Evolutionary conservation across 2,797 vertebrate species (phyloP).

Genomic region (Lepus townsendii): DNA sequence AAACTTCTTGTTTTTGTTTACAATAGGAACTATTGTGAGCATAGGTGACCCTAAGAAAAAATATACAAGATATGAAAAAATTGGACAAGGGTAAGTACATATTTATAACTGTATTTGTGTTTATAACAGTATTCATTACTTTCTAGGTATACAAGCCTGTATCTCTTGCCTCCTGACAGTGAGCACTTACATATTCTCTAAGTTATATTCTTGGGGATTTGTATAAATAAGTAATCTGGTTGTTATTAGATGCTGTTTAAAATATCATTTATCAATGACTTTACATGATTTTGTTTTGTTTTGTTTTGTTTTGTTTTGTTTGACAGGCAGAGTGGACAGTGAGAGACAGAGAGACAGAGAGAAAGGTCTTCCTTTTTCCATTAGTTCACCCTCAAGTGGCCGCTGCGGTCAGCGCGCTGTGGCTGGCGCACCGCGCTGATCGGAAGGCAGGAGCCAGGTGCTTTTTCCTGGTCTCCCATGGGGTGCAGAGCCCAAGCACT

Average conservation of each 20-base stretch:
- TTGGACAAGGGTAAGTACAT: conserved; percentile 96
- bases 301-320: too few species aligned
- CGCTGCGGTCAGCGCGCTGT: too few species aligned
- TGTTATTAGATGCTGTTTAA: neutral
- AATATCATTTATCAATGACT: too few species aligned
- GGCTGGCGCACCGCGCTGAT: too few species aligned
- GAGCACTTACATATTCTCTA: neutral
- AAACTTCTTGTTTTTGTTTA: conserved; percentile 75
- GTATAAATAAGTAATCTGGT: neutral
- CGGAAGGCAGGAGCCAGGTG: too few species aligned
- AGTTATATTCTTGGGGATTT: conserved; percentile 7
- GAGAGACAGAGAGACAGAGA: too few species aligned
- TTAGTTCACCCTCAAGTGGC: too few species aligned
- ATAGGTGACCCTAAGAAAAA: conserved; percentile 99
- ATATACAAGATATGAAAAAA: conserved; percentile 99
- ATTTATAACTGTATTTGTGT: neutral
- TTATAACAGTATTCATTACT: neutral
- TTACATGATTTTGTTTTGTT: too few species aligned
- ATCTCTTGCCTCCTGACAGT: neutral
- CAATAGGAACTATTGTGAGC: conserved; percentile 97
- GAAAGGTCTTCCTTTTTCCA: too few species aligned
- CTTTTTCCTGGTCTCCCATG: too few species aligned
- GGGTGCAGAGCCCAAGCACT: too few species aligned
- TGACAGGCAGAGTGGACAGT: too few species aligned
- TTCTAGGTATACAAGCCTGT: neutral